Evolutionary conservation across 2,888 invertebrate genomes (phyloP).

Genomic region (Agonum fuliginosum): DNA sequence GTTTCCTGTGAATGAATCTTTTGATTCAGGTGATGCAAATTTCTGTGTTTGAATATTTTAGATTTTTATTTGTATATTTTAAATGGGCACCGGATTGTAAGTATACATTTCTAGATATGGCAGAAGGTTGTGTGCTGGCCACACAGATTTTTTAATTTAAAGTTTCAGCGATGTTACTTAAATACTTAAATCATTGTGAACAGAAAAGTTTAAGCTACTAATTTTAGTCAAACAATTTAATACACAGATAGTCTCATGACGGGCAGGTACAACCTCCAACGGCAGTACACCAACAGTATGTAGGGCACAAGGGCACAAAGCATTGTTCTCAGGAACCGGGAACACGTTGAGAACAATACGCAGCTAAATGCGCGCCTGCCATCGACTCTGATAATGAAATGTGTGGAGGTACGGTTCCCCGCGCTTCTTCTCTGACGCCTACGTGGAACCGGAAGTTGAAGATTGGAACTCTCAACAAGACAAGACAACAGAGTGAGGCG

Average conservation of each 20-base stretch:
- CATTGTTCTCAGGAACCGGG: constrained; percentile 17
- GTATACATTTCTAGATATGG: too few species aligned
- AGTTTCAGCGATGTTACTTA: too few species aligned
- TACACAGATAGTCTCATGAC: background rate
- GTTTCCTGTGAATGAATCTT: too few species aligned
- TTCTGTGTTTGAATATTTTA: too few species aligned
- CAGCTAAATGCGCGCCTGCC: background rate
- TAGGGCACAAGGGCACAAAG: background rate
- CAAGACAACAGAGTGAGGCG: too few species aligned
- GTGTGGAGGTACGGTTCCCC: background rate
- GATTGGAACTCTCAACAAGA: background rate
- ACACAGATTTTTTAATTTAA: too few species aligned
- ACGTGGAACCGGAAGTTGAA: background rate
- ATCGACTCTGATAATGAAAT: constrained; percentile 9
- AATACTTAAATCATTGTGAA: too few species aligned
- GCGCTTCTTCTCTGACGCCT: background rate
- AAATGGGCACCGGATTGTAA: too few species aligned
- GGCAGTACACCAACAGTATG: background rate
- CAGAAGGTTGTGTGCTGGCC: too few species aligned
- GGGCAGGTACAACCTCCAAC: background rate
- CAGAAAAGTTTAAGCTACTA: too few species aligned
- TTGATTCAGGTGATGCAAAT: too few species aligned
- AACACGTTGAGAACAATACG: constrained; percentile 30
- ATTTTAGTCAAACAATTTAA: background rate
- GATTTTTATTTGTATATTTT: too few species aligned